Percentiles rank a stretch among this genome's conserved stretches.
These are phyloP conservation scores for Monochamus alternatus DNA, from an alignment of 2,888 invertebrate genomes.

Conservation along the genomic window DNA sequence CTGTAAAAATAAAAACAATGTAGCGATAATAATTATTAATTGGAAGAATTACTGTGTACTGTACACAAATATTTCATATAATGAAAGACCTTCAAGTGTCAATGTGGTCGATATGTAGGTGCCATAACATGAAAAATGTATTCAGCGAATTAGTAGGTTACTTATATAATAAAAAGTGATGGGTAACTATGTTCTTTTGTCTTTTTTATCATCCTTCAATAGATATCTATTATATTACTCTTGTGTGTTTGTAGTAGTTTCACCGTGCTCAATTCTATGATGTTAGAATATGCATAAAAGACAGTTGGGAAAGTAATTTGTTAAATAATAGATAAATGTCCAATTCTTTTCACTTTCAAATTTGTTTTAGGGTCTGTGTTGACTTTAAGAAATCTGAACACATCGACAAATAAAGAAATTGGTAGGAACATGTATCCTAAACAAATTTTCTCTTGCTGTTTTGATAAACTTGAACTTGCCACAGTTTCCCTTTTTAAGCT, in stretches of 20 bases:
- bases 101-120: not conserved
- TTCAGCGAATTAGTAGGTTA: not conserved
- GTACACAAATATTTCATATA: not conserved
- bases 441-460: too few species aligned
- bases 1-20: not conserved
- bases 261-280: not conserved
- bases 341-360: constrained; percentile 4
- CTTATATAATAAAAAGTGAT: not conserved
- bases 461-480: too few species aligned
- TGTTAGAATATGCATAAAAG: not conserved
- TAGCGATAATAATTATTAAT: not conserved
- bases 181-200: not conserved
- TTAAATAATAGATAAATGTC: constrained; percentile 1
- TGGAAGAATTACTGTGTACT: not conserved
- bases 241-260: not conserved
- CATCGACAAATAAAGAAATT: too few species aligned
- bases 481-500: too few species aligned
- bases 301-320: not conserved
- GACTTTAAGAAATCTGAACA: too few species aligned
- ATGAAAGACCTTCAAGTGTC: too few species aligned
- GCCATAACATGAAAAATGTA: not conserved
- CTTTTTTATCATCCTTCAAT: not conserved
- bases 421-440: too few species aligned
- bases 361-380: too few species aligned
- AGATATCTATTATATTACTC: not conserved